A percentile compares a stretch with the other conserved stretches of the same genome.
These are phyloP conservation scores for Cataglyphis altisquamis DNA, from an alignment of 2,888 invertebrate genomes.

Conservation along the genomic window DNA sequence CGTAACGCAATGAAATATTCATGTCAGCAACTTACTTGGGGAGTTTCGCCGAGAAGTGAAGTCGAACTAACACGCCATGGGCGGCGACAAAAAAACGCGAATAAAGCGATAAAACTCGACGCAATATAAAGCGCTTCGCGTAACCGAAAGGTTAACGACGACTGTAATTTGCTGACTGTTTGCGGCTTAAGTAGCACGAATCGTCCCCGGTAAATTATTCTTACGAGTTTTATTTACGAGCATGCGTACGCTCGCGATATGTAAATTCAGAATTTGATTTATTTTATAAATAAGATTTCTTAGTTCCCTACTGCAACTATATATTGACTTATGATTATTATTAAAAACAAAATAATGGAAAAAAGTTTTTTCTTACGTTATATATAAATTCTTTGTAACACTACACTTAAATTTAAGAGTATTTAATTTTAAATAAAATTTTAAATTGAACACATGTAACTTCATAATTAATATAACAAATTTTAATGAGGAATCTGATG, in stretches of 20 bases:
- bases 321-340: conserved; percentile 22
- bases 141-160: conserved; percentile 56
- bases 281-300: conserved; percentile 12
- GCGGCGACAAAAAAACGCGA: conserved; percentile 55
- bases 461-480: background rate
- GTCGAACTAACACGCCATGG: conserved; percentile 36
- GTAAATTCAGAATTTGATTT: conserved; percentile 28
- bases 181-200: conserved; percentile 25
- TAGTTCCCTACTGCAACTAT: background rate
- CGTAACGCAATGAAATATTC: conserved; percentile 68
- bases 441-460: background rate
- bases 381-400: background rate
- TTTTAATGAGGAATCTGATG: background rate
- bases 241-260: conserved; percentile 36
- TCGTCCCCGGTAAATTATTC: conserved; percentile 25
- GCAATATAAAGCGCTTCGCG: conserved; percentile 44
- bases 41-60: conserved; percentile 49
- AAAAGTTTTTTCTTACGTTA: background rate
- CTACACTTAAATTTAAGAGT: conserved; percentile 5
- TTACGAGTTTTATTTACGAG: conserved; percentile 43
- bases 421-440: background rate
- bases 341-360: background rate
- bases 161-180: conserved; percentile 51
- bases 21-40: conserved; percentile 53
- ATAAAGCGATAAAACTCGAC: conserved; percentile 59